phyloP scores from a whole-genome alignment of 2,797 vertebrate species.

The Acropternis orthonyx region DNA sequence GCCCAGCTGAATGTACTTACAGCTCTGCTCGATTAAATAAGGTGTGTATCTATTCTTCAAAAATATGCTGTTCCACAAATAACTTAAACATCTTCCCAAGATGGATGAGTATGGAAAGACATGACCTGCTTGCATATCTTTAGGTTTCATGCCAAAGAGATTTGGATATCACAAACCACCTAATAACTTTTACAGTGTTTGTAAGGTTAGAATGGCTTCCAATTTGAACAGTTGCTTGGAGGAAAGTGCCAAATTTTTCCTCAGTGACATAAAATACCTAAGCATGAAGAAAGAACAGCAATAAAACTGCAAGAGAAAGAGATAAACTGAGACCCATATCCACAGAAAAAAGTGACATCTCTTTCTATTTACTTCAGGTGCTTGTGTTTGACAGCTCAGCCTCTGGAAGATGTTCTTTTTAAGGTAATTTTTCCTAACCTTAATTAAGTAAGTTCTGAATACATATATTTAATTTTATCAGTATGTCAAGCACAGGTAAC shows the following conservation, averaged over 20 bases:
- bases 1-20: background rate
- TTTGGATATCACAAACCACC: background rate
- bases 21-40: slow-evolving; percentile 6
- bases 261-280: background rate
- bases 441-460: background rate
- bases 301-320: background rate
- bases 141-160: background rate
- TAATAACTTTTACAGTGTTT: background rate
- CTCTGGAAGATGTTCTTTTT: background rate
- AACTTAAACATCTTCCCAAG: background rate
- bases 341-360: background rate
- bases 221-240: background rate
- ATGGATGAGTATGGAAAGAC: background rate
- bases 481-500: background rate
- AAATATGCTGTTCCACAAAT: background rate
- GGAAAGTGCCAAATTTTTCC: background rate
- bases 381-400: background rate
- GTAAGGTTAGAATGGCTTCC: background rate
- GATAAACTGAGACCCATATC: background rate
- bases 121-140: background rate
- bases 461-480: background rate
- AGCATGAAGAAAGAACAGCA: background rate
- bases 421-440: background rate
- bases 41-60: background rate
- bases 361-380: background rate